phyloP scores from a whole-genome alignment of 2,888 invertebrate genomes.

The Belgica antarctica region DNA sequence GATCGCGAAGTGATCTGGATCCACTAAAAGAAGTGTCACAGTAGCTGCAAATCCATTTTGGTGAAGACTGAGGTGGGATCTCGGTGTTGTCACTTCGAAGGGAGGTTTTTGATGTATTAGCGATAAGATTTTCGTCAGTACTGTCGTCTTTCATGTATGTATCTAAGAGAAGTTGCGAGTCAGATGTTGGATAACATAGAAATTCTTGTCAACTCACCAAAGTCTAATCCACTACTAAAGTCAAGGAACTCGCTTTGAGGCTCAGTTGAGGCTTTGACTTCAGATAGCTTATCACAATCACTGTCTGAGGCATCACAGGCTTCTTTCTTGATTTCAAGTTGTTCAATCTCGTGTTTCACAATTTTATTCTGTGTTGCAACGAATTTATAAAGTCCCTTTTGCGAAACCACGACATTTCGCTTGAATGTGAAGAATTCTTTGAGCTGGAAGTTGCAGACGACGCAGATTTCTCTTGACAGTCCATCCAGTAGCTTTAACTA shows the following conservation, averaged over 20 bases:
- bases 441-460: slow-evolving; percentile 6
- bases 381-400: slow-evolving; percentile 2
- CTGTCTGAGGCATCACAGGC: too few relatives aligned
- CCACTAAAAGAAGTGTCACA: slow-evolving; percentile 8
- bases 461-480: slow-evolving; percentile 19
- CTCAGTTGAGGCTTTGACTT: not conserved
- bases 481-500: not conserved
- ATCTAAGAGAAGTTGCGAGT: too few relatives aligned
- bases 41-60: slow-evolving; percentile 21
- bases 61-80: not conserved
- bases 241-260: not conserved
- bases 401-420: not conserved
- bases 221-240: not conserved
- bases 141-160: not conserved
- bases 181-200: not conserved
- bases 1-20: slow-evolving; percentile 4
- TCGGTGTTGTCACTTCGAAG: not conserved
- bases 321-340: not conserved
- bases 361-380: not conserved
- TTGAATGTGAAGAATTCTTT: not conserved
- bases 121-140: not conserved
- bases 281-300: too few relatives aligned
- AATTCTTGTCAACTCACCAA: not conserved
- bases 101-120: not conserved
- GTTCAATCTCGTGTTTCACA: not conserved